Conservation (phyloP, 2,888 invertebrate species). For the Anoplius nigerrimus region DNA sequence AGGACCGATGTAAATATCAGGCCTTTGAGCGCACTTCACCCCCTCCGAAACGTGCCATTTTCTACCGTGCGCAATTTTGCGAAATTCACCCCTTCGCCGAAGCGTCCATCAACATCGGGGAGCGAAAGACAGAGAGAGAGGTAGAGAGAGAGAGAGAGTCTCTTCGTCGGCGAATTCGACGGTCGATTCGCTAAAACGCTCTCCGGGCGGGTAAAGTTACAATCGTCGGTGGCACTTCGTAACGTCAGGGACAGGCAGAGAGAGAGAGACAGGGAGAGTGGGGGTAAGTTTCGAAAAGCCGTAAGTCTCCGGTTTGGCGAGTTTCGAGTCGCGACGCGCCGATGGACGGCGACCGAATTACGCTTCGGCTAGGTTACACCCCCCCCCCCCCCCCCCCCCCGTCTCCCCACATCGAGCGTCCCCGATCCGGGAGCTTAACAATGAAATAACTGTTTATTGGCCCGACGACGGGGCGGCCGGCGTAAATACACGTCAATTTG, state of each 20-base stretch:
- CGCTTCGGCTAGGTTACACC: conserved; percentile 18
- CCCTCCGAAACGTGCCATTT: too few relatives aligned
- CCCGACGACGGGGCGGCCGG: conserved; percentile 22
- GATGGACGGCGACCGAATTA: conserved; percentile 40
- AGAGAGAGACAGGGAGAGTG: conserved; percentile 26
- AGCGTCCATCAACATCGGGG: too few relatives aligned
- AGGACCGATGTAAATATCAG: conserved; percentile 36
- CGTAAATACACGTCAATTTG: conserved; percentile 30
- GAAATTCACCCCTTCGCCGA: too few relatives aligned
- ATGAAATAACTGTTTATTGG: conserved; percentile 29
- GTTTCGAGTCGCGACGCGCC: conserved; percentile 5
- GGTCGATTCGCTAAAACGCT: too few relatives aligned
- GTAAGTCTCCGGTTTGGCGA: conserved; percentile 19
- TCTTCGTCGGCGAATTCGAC: too few relatives aligned
- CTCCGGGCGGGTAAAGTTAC: too few relatives aligned
- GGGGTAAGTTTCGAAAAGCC: conserved; percentile 40
- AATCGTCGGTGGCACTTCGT: background rate
- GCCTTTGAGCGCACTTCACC: conserved; percentile 21
- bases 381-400: conserved; percentile 36
- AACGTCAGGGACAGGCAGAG: conserved; percentile 17
- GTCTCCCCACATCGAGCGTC: conserved; percentile 23
- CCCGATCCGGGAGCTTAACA: conserved; percentile 9
- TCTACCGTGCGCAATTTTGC: background rate
- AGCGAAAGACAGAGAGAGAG: background rate
- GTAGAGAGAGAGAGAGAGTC: too few relatives aligned